phyloP scores from a whole-genome alignment of 2,113 vertebrate genomes.

The Aspidoscelis tigris region DNA sequence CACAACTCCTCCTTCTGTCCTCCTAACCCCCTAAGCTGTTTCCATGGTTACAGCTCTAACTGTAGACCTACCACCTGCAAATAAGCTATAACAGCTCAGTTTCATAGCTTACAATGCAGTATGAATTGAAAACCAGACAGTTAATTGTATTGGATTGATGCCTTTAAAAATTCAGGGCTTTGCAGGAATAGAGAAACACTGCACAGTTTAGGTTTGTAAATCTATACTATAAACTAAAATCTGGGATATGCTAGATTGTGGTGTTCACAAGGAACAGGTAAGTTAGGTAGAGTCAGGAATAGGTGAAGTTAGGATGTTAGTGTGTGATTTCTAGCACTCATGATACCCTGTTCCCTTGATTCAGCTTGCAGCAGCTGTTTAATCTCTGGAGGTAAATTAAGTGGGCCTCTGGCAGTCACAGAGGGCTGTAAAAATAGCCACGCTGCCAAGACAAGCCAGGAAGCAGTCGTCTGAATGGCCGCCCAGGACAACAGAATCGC shows the following conservation, averaged over 20 bases:
- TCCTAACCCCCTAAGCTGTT: slow-evolving; percentile 48
- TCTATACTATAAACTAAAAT: neutral
- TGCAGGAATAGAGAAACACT: neutral
- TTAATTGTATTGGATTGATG: slow-evolving; percentile 40
- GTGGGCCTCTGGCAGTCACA: no score
- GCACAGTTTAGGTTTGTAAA: neutral
- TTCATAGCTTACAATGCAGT: slow-evolving; percentile 45
- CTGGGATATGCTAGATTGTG: neutral
- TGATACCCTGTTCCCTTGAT: no score
- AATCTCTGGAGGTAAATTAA: no score
- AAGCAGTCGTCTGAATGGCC: no score
- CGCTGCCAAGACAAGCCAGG: no score
- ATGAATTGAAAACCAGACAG: slow-evolving; percentile 56
- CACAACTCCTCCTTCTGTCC: neutral
- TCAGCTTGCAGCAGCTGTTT: no score
- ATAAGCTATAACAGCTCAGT: slow-evolving; percentile 58
- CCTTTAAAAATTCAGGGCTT: slow-evolving; percentile 17
- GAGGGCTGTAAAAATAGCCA: no score
- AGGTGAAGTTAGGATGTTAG: no score
- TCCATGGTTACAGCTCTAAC: slow-evolving; percentile 61
- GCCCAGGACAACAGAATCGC: no score
- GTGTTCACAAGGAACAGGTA: no score
- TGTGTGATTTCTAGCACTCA: no score
- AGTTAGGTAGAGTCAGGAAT: no score
- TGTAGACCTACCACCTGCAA: slow-evolving; percentile 53